Conservation (phyloP, 2,113 vertebrate genomes). For the Piaya cayana region DNA sequence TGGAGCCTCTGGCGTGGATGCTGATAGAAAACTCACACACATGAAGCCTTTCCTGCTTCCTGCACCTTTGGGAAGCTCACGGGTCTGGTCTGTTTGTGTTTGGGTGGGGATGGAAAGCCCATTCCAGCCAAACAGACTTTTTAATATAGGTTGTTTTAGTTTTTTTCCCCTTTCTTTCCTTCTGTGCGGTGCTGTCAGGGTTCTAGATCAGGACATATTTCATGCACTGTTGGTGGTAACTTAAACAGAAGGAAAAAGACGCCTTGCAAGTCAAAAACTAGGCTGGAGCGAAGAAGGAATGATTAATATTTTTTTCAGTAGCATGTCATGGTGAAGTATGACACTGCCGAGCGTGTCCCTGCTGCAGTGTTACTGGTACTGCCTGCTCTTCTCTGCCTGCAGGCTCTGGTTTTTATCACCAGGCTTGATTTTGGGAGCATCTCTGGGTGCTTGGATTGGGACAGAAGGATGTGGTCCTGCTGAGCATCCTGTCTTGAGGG, state of each 20-base stretch:
- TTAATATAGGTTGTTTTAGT: not conserved
- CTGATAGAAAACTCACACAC: not conserved
- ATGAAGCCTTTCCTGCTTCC: fast-evolving
- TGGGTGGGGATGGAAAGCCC: not conserved
- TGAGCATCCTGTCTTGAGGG: fast-evolving
- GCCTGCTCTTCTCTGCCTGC: not conserved
- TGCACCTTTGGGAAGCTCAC: not conserved
- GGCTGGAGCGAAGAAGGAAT: not conserved
- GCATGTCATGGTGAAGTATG: not conserved
- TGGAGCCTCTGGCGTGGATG: fast-evolving
- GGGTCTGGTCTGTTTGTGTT: not conserved
- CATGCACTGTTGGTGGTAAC: not conserved
- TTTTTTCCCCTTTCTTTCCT: not conserved
- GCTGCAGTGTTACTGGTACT: not conserved
- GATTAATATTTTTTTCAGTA: constrained; percentile 32
- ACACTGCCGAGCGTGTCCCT: not conserved
- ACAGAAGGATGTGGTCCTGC: not conserved
- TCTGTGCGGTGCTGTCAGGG: not conserved
- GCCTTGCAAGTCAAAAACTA: not conserved
- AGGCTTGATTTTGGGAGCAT: not conserved
- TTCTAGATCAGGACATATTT: not conserved
- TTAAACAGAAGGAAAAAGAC: not conserved
- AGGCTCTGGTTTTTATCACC: not conserved
- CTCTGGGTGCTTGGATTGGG: not conserved
- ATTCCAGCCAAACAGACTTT: not conserved